Percentiles rank a stretch among this genome's conserved stretches.
These are phyloP conservation scores for Notospermus geniculatus DNA, from an alignment of 1,140 invertebrate species.

Conservation along the genomic window DNA sequence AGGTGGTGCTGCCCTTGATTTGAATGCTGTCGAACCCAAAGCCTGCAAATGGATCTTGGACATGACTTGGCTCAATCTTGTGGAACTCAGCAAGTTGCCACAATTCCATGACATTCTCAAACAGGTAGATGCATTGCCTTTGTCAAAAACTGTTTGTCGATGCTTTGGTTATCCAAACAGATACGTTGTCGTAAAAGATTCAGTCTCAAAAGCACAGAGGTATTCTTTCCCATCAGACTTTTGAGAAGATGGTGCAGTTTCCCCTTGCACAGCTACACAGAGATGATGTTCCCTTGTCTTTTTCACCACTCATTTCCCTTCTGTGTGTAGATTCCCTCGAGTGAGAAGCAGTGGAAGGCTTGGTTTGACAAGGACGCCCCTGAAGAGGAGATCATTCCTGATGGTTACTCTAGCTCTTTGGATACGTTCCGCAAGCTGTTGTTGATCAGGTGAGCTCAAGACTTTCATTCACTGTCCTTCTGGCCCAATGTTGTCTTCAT, in stretches of 20 bases:
- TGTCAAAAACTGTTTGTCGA: constrained; percentile 34
- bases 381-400: constrained; percentile 85
- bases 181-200: no score
- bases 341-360: constrained; percentile 75
- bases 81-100: constrained; percentile 83
- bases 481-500: no score
- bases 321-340: constrained; percentile 63
- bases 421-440: constrained; percentile 87
- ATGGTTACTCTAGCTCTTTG: constrained; percentile 79
- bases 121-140: constrained; percentile 60
- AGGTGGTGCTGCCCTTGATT: constrained; percentile 87
- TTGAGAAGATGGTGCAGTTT: not conserved
- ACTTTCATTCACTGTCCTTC: no score
- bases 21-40: constrained; percentile 88
- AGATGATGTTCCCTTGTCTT: not conserved
- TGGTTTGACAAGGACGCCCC: constrained; percentile 95
- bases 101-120: constrained; percentile 76
- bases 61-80: constrained; percentile 93
- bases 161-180: no score
- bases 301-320: not conserved
- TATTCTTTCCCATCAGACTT: no score
- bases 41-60: constrained; percentile 94
- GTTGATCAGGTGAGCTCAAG: constrained; percentile 65
- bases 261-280: not conserved
- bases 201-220: no score